phyloP scores from a whole-genome alignment of 2,888 invertebrate species.

The Pheosia gnoma region DNA sequence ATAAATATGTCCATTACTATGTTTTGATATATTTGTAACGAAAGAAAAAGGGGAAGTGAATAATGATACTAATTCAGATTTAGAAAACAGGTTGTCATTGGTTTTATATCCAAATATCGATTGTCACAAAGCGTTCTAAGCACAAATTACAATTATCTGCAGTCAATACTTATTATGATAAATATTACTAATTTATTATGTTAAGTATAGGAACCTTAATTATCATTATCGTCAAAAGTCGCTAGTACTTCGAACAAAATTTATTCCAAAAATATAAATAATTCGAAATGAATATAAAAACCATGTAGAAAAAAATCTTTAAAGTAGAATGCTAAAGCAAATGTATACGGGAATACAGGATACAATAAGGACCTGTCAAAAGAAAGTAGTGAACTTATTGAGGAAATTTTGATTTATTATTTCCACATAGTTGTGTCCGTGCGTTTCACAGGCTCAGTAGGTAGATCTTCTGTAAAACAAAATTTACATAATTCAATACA shows the following conservation, averaged over 20 bases:
- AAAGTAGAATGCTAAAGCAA: slow-evolving; percentile 74
- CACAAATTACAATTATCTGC: slow-evolving; percentile 9
- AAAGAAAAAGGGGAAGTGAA: neutral
- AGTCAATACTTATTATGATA: slow-evolving; percentile 19
- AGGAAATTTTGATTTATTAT: slow-evolving; percentile 84
- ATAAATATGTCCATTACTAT: too few species aligned
- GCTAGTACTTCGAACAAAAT: slow-evolving; percentile 75
- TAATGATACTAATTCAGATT: slow-evolving; percentile 13
- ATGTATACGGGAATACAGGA: slow-evolving; percentile 69
- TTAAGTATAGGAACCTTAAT: slow-evolving; percentile 76
- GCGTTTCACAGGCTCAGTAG: slow-evolving; percentile 81
- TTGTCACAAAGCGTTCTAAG: slow-evolving; percentile 36
- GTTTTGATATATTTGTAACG: neutral
- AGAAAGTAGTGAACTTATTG: slow-evolving; percentile 76
- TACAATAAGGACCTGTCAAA: slow-evolving; percentile 78
- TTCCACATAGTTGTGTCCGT: slow-evolving; percentile 83
- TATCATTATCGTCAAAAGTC: slow-evolving; percentile 75
- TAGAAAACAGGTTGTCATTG: slow-evolving; percentile 36
- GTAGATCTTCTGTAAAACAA: slow-evolving; percentile 82
- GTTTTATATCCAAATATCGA: slow-evolving; percentile 41
- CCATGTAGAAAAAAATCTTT: slow-evolving; percentile 79
- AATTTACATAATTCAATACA: slow-evolving; percentile 77
- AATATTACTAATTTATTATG: slow-evolving; percentile 25
- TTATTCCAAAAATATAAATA: slow-evolving; percentile 83
- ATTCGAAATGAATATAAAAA: slow-evolving; percentile 81